Conservation (phyloP, 2,113 vertebrate genomes). For the pig (Sus scrofa) region T2T-Sscrofa CM000822.6:9340501-9341000, state of each 20-base stretch:
- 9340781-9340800: not conserved
- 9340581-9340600: constrained; percentile 98
- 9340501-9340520: not conserved
- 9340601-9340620: constrained; percentile 99
- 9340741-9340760: not conserved
- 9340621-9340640: constrained; percentile 96
- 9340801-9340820: not conserved
- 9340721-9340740: not conserved
- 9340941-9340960: not conserved
- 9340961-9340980: not conserved
- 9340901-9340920: not conserved
- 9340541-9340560: constrained; percentile 88
- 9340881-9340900: not conserved
- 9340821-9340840: not conserved
- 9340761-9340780: not conserved
- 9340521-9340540: not conserved
- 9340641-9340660: constrained; percentile 96
- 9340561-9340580: constrained; percentile 98
- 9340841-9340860: not conserved
- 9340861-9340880: not conserved
- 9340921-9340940: not conserved
- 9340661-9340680: constrained; percentile 98
- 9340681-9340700: constrained; percentile 93
- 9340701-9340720: not conserved
- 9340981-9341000: not conserved